Conservation (phyloP, 1,140 invertebrate genomes). For the Chlorops oryzae region DNA sequence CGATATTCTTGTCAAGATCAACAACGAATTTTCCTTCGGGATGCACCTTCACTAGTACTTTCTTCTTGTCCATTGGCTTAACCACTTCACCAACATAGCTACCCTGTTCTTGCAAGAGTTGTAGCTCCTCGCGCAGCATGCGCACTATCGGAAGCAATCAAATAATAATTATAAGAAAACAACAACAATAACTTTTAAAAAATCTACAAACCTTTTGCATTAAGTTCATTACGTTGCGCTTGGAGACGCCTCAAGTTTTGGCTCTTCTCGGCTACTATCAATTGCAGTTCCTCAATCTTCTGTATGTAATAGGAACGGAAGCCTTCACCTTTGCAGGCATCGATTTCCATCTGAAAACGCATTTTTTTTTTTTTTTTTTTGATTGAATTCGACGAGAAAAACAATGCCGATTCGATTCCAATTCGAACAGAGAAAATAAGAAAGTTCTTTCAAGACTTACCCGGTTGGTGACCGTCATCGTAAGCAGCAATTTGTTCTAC, state of each 20-base stretch:
- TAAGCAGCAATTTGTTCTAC: too few relatives aligned
- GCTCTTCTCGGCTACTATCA: slow-evolving; percentile 93
- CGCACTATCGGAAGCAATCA: slow-evolving; percentile 76
- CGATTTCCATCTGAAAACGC: slow-evolving; percentile 73
- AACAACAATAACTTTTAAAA: too few relatives aligned
- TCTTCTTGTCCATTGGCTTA: slow-evolving; percentile 99
- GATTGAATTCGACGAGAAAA: too few relatives aligned
- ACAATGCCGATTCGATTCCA: too few relatives aligned
- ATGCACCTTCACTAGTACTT: slow-evolving; percentile 98
- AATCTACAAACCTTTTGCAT: slow-evolving; percentile 81
- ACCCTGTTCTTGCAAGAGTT: slow-evolving; percentile 97
- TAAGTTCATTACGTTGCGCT: slow-evolving; percentile 98
- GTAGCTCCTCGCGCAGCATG: slow-evolving; percentile 95
- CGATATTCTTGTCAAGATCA: slow-evolving; percentile 98
- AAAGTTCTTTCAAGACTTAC: slow-evolving; percentile 19
- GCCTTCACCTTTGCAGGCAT: slow-evolving; percentile 71
- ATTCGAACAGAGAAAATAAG: too few relatives aligned
- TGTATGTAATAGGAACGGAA: slow-evolving; percentile 92
- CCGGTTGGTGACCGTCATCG: slow-evolving; percentile 39
- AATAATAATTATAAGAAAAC: too few relatives aligned
- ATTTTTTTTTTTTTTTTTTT: not conserved
- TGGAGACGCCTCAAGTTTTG: slow-evolving; percentile 96
- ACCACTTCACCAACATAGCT: slow-evolving; percentile 99
- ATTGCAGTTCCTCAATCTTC: slow-evolving; percentile 94
- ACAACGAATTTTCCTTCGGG: slow-evolving; percentile 99